Percentiles rank a stretch among this genome's conserved stretches.
Evolutionary conservation across 2,888 invertebrate genomes (phyloP).

Genomic region (Morinoia aosen): DNA sequence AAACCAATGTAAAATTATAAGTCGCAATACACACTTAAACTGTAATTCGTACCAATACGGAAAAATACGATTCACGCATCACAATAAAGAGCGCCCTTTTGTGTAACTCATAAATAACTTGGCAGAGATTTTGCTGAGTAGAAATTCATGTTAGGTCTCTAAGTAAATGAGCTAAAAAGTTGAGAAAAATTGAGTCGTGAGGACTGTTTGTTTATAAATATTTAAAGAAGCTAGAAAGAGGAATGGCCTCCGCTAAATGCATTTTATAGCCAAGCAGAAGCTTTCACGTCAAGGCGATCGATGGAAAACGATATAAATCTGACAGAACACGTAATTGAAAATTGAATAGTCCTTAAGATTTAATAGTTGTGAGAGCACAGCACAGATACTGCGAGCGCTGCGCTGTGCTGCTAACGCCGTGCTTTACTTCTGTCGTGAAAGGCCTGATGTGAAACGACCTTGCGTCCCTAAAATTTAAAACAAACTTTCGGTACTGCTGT

Average conservation of each 20-base stretch:
- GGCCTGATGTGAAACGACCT: neutral
- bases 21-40: neutral
- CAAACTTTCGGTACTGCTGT: neutral
- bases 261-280: neutral
- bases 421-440: neutral
- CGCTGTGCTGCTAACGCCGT: neutral
- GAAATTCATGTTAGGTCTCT: neutral
- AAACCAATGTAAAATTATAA: neutral
- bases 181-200: neutral
- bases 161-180: neutral
- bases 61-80: neutral
- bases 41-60: neutral
- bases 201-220: neutral
- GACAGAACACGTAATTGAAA: neutral
- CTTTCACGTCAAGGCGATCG: neutral
- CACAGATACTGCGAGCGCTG: neutral
- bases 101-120: neutral
- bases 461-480: neutral
- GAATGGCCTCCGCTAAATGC: neutral
- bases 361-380: neutral
- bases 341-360: neutral
- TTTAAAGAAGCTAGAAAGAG: neutral
- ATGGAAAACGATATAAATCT: neutral
- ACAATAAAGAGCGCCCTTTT: too few species aligned
- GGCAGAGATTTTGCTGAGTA: neutral